phyloP scores from a whole-genome alignment of 2,113 vertebrate genomes.

The Coregonus clupeaformis region DNA sequence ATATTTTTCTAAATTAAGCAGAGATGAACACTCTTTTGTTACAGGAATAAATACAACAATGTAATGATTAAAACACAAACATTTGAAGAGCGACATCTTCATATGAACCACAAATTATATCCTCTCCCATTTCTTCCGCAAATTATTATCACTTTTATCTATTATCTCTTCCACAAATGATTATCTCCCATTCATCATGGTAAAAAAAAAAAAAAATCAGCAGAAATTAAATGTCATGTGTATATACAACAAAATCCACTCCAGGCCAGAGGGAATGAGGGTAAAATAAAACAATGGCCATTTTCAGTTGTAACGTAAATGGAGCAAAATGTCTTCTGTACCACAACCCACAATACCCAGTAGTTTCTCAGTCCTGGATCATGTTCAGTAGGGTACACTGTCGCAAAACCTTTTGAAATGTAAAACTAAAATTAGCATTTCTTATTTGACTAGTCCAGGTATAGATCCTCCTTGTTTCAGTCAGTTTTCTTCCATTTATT shows the following conservation, averaged over 20 bases:
- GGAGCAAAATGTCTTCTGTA: background rate
- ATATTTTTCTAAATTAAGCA: conserved; percentile 21
- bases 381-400: no score
- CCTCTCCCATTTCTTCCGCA: conserved; percentile 9
- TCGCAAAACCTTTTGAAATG: no score
- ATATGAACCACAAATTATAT: conserved; percentile 3
- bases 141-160: no score
- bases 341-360: conserved; percentile 4
- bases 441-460: no score
- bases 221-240: background rate
- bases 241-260: conserved; percentile 17
- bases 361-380: conserved; percentile 11
- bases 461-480: no score
- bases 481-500: no score
- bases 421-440: no score
- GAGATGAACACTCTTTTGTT: conserved; percentile 38
- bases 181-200: background rate
- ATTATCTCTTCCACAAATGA: no score
- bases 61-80: conserved; percentile 3
- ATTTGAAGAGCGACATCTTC: conserved; percentile 32
- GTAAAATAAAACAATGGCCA: conserved; percentile 4
- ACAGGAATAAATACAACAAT: conserved; percentile 47
- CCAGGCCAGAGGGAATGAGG: conserved; percentile 4
- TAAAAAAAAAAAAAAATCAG: background rate
- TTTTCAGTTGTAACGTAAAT: background rate